Evolutionary conservation across 1,140 invertebrate species (phyloP), one percentile per base, ranked within the genome.

Genomic region (Pogonus chalceus): DNA sequence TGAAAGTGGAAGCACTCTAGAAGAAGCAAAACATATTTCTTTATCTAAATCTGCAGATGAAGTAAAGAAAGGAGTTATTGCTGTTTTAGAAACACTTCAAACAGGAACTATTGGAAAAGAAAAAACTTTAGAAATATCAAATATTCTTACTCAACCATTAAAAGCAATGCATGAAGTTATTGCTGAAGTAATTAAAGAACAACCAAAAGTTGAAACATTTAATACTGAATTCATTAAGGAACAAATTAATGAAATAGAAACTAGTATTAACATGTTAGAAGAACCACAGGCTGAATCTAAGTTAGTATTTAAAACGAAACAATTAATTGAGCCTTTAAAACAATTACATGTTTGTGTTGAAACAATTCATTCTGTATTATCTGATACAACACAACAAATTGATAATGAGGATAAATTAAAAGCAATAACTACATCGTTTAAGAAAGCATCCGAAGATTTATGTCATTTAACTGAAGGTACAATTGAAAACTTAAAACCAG

Each of bases 141-240:
- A 26, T 39, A 52, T 20, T 2, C 16, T 52, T 37, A 18, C 23
- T 18, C 2, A 35, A 39, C 51, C 51, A 18, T 39, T 52, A 14
- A 52, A 52, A 37, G 31, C 20, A 21, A 20, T 52, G 14, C 31
- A 52, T 16, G 35, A 52, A 52, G 31, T 2, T 18, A 31, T 35
- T 7, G 20, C 9, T 4, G 49, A 35, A 14, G 20, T 24, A 4
- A 23, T 35, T 2, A 24, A 43, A 9, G 51, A 57, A 53, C 1
- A 35, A 1, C 48, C 53, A 23, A 56, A 56, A 39, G 48, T n/a
- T 21, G 49, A 49, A 21, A 39, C 53, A 46, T 35, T 53, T 49
- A 46, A 43, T 24, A 24, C 20, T 20, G 48, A 57, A 50, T 48
- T 23, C 23, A 18, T 43, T 12, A 16, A 43, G 18, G 37, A 43